Percentiles rank a stretch among this genome's conserved stretches.
Evolutionary conservation across 1,140 invertebrate genomes (phyloP).

Genomic region (Eubasilissa regina): DNA sequence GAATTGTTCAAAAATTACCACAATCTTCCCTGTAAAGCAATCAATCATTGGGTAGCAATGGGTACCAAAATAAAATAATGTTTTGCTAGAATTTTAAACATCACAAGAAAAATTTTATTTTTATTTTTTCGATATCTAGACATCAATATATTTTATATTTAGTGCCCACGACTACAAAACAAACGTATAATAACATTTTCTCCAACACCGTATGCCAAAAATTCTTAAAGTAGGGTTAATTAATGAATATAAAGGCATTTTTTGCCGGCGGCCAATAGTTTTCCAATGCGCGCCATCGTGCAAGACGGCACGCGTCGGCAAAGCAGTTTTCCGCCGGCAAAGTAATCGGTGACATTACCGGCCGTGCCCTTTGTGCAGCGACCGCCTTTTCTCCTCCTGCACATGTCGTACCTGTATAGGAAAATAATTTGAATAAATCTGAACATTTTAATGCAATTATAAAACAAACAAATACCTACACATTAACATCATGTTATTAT

Average conservation of each 20-base stretch:
- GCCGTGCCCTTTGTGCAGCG: constrained; percentile 96
- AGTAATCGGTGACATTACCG: constrained; percentile 77
- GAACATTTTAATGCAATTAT: neutral
- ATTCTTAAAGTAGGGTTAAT: constrained; percentile 29
- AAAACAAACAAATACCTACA: constrained; percentile 59
- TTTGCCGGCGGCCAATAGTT: constrained; percentile 28
- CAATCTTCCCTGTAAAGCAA: constrained; percentile 42
- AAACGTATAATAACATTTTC: constrained; percentile 19
- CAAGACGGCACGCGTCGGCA: constrained; percentile 23
- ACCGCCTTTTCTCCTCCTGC: constrained; percentile 93
- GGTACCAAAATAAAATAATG: constrained; percentile 8
- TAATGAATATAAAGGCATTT: constrained; percentile 41
- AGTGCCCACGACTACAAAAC: constrained; percentile 20
- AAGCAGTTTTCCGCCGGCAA: constrained; percentile 46
- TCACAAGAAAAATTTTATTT: neutral
- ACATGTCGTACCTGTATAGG: constrained; percentile 93
- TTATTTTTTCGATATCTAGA: too few species aligned
- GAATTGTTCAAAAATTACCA: constrained; percentile 33
- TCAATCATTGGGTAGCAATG: too few species aligned
- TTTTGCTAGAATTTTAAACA: neutral
- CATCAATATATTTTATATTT: neutral
- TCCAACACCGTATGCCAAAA: constrained; percentile 40
- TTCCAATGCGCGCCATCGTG: constrained; percentile 23
- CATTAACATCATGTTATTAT: neutral
- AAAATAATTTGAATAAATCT: constrained; percentile 55